Base-by-base conservation (phyloP, 2,113 vertebrate species). In the Potamarius usumacintae region DNA sequence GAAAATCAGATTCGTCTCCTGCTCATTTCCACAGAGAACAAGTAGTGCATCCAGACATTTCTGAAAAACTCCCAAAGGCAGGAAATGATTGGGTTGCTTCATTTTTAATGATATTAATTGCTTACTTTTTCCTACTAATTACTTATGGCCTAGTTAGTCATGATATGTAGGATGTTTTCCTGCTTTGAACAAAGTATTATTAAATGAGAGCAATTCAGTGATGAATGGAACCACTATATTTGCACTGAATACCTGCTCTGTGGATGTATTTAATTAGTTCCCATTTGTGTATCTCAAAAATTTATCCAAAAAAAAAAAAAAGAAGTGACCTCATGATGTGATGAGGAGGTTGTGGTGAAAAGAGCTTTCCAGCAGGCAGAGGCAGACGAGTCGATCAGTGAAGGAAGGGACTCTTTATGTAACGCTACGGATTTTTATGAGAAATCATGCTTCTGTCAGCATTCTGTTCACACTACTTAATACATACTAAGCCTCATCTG, bases 381-480 rank as follows among this genome's bases (percentile, higher is more conserved):
- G 18, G 83, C 67, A 72, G 27, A 52, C 71, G 52, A 80, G 62
- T 20, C 62, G 30, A 82, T 52, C 78, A 82, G 63, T 6, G 2
- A 72, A 48, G 52, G 65, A 15, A 58, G 27, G 14, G 12, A 58
- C 42, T 63, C 48, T 30, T 74, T 58, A 52, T 65, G 22, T 76
- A 63, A 83, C 27, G 53, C 62, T 9, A 65, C 67, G n/a, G 42
- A 63, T 20, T 63, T 25, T 83, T 60, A n/a, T 67, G 20, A 60
- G n/a, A 74, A 74, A 34, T 53, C 20, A 58, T 84, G 69, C 80
- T 84, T 77, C 42, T 87, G 81, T 77, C 86, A 83, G 86, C 81
- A n/a, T 65, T 71, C 71, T 77, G 58, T 63, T 83, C 71, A 15
- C 20, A 14, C n/a, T 52, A 58, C 60, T 88, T 79, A 78, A 88